A percentile compares a stretch with the other conserved stretches of the same genome.
phyloP scores from a whole-genome alignment of 2,888 invertebrate species.

The Sceliomorpha sp. region DNA sequence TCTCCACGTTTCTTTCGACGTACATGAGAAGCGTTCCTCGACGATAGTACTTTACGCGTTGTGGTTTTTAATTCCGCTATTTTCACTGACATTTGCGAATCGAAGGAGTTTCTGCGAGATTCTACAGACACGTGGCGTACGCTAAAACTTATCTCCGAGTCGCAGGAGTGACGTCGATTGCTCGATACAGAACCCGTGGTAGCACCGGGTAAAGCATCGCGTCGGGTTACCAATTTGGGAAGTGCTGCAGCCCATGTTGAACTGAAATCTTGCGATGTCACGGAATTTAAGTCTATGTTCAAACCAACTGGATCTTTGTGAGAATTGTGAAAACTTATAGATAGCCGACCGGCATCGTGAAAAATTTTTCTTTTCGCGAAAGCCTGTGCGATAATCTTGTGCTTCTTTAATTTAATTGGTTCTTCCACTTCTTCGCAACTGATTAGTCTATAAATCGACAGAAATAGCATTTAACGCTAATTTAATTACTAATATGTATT shows the following conservation, averaged over 20 bases:
- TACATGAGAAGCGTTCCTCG: conserved; percentile 52
- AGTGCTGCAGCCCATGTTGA: conserved; percentile 96
- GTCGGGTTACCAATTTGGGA: conserved; percentile 90
- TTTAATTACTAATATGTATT: too few relatives aligned
- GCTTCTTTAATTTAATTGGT: conserved; percentile 89
- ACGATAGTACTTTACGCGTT: conserved; percentile 83
- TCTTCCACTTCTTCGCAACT: conserved; percentile 86
- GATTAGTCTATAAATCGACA: conserved; percentile 85
- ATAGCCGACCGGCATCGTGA: conserved; percentile 90
- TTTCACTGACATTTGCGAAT: conserved; percentile 92
- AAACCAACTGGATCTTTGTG: conserved; percentile 95
- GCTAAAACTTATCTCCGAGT: conserved; percentile 87
- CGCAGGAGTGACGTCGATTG: conserved; percentile 82
- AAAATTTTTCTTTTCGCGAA: conserved; percentile 93
- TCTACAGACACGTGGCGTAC: conserved; percentile 92
- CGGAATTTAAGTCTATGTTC: conserved; percentile 87
- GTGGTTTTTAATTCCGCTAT: conserved; percentile 82
- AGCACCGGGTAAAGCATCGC: conserved; percentile 89
- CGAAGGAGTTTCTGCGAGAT: conserved; percentile 91
- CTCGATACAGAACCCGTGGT: conserved; percentile 82
- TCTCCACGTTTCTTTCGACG: conserved; percentile 33
- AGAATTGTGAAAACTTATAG: conserved; percentile 92
- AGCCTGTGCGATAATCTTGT: conserved; percentile 94
- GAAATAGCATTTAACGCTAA: too few relatives aligned
- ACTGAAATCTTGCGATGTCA: conserved; percentile 91